Conservation (phyloP, 2,888 invertebrate species). For the Drosophila tanythrix region DNA sequence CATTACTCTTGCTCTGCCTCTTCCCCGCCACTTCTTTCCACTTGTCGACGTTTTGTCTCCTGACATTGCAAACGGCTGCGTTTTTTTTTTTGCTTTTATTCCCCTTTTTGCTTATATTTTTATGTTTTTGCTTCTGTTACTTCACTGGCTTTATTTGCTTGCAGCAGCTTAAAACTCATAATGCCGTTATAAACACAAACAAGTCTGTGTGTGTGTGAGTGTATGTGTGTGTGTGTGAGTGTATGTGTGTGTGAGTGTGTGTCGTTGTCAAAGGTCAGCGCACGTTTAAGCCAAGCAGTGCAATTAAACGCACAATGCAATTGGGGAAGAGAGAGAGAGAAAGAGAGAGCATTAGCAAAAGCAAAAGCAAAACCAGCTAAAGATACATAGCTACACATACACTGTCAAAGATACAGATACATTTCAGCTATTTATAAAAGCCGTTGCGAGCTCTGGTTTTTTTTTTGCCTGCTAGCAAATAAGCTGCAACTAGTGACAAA, state of each 20-base stretch:
- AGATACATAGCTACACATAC: conserved; percentile 29
- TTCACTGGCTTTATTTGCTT: conserved; percentile 58
- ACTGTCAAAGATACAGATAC: conserved; percentile 19
- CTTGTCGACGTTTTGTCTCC: conserved; percentile 74
- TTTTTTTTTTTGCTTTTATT: conserved; percentile 28
- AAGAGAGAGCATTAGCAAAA: conserved; percentile 14
- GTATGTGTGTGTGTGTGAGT: conserved; percentile 24
- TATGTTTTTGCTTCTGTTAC: conserved; percentile 34
- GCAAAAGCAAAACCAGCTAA: conserved; percentile 16
- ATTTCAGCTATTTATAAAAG: conserved; percentile 12
- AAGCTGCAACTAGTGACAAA: conserved; percentile 34
- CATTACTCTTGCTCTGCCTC: conserved; percentile 3
- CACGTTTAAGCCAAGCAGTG: conserved; percentile 78
- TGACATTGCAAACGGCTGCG: conserved; percentile 70
- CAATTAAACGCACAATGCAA: conserved; percentile 77
- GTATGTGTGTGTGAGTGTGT: conserved; percentile 3
- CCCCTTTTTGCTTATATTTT: conserved; percentile 34
- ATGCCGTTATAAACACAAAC: conserved; percentile 73
- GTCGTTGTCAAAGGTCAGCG: conserved; percentile 76
- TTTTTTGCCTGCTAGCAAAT: conserved; percentile 14
- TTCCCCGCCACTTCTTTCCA: conserved; percentile 23
- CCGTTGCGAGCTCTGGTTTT: neutral
- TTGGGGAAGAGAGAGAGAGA: conserved; percentile 23
- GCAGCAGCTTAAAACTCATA: conserved; percentile 75
- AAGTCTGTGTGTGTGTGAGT: conserved; percentile 27